These are phyloP conservation scores for Amniataba percoides DNA, from an alignment of 2,797 vertebrate genomes.

Conservation along the genomic window DNA sequence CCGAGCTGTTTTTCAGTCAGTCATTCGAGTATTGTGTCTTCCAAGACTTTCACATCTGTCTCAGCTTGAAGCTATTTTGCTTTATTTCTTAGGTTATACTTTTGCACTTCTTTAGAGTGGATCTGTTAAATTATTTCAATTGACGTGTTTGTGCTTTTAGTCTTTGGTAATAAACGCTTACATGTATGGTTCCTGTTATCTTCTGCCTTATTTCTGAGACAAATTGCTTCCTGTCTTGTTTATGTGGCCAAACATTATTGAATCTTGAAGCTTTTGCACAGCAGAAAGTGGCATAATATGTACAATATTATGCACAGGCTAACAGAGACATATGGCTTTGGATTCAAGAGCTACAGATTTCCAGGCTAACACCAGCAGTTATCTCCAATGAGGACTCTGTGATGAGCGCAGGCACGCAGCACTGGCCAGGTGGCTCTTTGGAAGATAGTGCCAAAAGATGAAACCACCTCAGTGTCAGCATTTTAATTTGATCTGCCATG, in stretches of 20 bases:
- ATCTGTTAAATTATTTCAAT: not conserved
- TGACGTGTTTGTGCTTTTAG: not conserved
- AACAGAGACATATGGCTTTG: slow-evolving; percentile 78
- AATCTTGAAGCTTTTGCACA: slow-evolving; percentile 34
- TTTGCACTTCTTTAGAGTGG: not conserved
- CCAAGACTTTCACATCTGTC: not conserved
- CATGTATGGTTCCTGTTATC: not conserved
- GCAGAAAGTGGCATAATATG: slow-evolving; percentile 55
- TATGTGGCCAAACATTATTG: slow-evolving; percentile 17
- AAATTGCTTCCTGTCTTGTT: slow-evolving; percentile 11
- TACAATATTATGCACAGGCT: slow-evolving; percentile 67
- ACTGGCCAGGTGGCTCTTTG: slow-evolving; percentile 81
- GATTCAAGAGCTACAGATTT: slow-evolving; percentile 62
- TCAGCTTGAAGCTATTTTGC: not conserved
- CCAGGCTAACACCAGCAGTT: slow-evolving; percentile 74
- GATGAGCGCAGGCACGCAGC: slow-evolving; percentile 71
- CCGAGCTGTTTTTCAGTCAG: not conserved
- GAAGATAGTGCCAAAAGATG: slow-evolving; percentile 80
- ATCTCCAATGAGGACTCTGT: slow-evolving; percentile 73
- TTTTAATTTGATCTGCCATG: slow-evolving; percentile 83
- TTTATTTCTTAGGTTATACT: not conserved
- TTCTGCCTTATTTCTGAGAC: not conserved
- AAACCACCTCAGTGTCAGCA: slow-evolving; percentile 84
- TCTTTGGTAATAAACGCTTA: not conserved
- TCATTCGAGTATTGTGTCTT: not conserved